phyloP scores from a whole-genome alignment of 92 coral and sea anemone species.

The Epizoanthus ramosus region DNA sequence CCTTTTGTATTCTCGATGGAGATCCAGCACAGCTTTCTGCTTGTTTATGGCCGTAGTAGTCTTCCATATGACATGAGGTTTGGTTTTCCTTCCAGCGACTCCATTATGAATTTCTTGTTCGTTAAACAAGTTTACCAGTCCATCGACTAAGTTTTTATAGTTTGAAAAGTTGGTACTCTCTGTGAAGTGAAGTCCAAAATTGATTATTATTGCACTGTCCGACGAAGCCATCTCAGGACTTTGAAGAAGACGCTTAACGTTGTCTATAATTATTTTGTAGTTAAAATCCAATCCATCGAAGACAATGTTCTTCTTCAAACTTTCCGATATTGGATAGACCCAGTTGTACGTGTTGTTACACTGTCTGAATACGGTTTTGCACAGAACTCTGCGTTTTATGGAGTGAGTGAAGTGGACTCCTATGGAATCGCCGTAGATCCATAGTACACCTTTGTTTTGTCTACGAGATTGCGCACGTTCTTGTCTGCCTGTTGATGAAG shows the following conservation, averaged over 20 bases:
- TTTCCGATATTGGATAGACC: conserved; percentile 52
- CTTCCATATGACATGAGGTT: conserved; percentile 67
- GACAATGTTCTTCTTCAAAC: conserved; percentile 32
- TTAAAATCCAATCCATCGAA: conserved; percentile 56
- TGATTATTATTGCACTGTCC: conserved; percentile 60
- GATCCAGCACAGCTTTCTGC: conserved; percentile 40
- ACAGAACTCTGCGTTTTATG: conserved; percentile 42
- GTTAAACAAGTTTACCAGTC: conserved; percentile 49
- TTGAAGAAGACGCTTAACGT: conserved; percentile 25
- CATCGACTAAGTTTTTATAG: conserved; percentile 59
- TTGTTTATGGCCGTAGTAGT: conserved; percentile 78
- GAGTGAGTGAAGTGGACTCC: conserved; percentile 55
- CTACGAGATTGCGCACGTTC: conserved; percentile 7
- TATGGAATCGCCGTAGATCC: conserved; percentile 71
- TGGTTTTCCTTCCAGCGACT: conserved; percentile 19
- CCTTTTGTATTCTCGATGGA: conserved; percentile 53
- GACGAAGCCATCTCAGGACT: conserved; percentile 18
- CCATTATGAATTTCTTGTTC: conserved; percentile 11
- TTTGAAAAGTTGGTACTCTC: conserved; percentile 65
- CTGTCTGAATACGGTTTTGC: conserved; percentile 43
- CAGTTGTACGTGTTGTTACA: conserved; percentile 64
- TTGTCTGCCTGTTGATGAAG: not conserved
- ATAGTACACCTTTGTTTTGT: conserved; percentile 30
- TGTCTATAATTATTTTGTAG: conserved; percentile 19
- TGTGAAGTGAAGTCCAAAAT: conserved; percentile 74